Evolutionary conservation across 2,888 invertebrate genomes (phyloP).

Genomic region (Lymantria dispar): DNA sequence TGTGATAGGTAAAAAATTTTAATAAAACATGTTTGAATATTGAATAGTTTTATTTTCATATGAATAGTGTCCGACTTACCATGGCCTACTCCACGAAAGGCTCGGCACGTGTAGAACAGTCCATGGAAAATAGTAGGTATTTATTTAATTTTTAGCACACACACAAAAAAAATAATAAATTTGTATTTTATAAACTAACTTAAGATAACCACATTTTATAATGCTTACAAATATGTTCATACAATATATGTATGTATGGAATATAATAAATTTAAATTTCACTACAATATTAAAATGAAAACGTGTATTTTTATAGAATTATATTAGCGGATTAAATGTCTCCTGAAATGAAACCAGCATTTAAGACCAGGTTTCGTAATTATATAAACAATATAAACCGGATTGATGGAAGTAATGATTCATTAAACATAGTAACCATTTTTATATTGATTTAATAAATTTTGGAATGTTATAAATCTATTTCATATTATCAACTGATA

Average conservation of each 20-base stretch:
- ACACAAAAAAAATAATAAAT: constrained; percentile 38
- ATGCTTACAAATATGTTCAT: constrained; percentile 13
- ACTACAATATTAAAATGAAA: neutral
- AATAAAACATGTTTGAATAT: constrained; percentile 48
- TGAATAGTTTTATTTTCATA: constrained; percentile 69
- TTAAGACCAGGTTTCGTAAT: neutral
- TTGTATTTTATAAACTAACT: constrained; percentile 18
- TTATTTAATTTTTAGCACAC: constrained; percentile 69
- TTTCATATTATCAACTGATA: constrained; percentile 33
- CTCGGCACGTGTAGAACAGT: constrained; percentile 74
- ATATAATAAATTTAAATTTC: neutral
- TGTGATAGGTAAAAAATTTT: constrained; percentile 16
- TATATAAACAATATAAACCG: neutral
- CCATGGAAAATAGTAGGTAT: constrained; percentile 74
- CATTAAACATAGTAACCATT: constrained; percentile 8
- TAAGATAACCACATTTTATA: constrained; percentile 13
- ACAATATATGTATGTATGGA: constrained; percentile 4
- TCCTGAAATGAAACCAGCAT: neutral
- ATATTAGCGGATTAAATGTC: too few relatives aligned
- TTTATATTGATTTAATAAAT: constrained; percentile 22
- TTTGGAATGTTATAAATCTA: constrained; percentile 59
- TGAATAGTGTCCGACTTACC: constrained; percentile 68
- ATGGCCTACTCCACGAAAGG: constrained; percentile 74
- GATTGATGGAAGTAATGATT: too few relatives aligned
- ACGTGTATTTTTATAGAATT: too few relatives aligned